These are phyloP conservation scores for Aphodius granarius DNA, from an alignment of 2,888 invertebrate species.

Conservation along the genomic window DNA sequence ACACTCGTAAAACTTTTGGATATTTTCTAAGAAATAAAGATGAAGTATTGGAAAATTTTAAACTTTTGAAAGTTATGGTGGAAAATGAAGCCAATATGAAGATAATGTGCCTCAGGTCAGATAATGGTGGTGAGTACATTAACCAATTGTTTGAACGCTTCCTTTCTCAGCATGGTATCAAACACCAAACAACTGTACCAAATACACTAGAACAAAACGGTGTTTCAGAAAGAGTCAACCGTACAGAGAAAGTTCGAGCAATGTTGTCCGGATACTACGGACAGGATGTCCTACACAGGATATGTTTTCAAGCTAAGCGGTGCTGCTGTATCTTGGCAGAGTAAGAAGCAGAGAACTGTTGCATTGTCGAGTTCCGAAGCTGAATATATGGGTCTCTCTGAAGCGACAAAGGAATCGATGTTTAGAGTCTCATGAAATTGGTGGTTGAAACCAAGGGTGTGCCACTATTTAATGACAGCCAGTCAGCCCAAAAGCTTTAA, in stretches of 20 bases:
- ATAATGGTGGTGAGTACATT: neutral
- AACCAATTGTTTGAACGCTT: neutral
- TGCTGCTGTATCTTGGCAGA: too few relatives aligned
- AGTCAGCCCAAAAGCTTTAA: conserved; percentile 22
- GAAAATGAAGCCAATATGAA: neutral
- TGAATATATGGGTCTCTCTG: conserved; percentile 17
- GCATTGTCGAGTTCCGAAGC: too few relatives aligned
- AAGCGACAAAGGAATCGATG: conserved; percentile 11
- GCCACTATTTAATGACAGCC: conserved; percentile 8
- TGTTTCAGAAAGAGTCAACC: conserved; percentile 14
- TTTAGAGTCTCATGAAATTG: too few relatives aligned
- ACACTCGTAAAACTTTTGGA: neutral
- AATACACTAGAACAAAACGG: conserved; percentile 15
- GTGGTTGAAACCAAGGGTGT: too few relatives aligned
- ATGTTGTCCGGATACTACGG: too few relatives aligned
- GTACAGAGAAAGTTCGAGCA: conserved; percentile 20
- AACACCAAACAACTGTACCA: conserved; percentile 12
- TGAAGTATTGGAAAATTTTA: neutral
- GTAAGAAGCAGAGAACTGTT: too few relatives aligned
- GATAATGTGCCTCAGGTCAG: neutral
- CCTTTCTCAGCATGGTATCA: neutral
- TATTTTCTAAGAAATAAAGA: neutral
- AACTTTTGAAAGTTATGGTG: neutral
- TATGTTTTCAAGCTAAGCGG: too few relatives aligned
- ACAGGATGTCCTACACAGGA: too few relatives aligned